phyloP scores from a whole-genome alignment of 2,888 invertebrate species.

The Phalera bucephala region DNA sequence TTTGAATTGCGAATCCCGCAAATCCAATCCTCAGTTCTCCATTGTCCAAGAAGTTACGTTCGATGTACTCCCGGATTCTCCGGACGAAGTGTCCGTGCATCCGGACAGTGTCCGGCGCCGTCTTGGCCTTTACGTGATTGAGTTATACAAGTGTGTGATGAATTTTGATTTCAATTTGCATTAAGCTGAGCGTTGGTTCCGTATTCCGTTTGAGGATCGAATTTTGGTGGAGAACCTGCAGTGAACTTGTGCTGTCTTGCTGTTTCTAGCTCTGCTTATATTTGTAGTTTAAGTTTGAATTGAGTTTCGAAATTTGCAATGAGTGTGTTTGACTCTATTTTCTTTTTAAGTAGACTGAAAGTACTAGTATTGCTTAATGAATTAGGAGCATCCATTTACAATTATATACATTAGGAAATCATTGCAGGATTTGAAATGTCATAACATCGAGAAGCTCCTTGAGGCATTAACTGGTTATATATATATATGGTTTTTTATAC shows the following conservation, averaged over 20 bases:
- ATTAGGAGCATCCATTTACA: no score
- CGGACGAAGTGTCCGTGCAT: conserved; percentile 8
- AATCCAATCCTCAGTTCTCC: conserved; percentile 21
- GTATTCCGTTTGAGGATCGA: conserved; percentile 19
- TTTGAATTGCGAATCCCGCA: conserved; percentile 18
- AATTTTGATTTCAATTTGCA: conserved; percentile 46
- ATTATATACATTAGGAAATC: no score
- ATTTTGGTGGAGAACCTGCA: neutral
- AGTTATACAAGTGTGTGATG: conserved; percentile 46
- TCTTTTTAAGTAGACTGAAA: no score
- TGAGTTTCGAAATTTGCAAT: no score
- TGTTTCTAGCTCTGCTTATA: no score
- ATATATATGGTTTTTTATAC: no score
- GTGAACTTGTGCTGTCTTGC: neutral
- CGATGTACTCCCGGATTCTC: conserved; percentile 6
- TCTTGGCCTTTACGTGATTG: conserved; percentile 34
- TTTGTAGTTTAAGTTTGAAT: no score
- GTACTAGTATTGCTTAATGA: no score
- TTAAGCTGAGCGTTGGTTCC: conserved; percentile 19
- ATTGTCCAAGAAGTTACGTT: conserved; percentile 15
- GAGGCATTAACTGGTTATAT: no score
- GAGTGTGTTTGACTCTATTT: no score
- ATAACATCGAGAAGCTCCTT: no score
- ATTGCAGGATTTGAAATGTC: no score
- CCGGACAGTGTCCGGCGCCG: neutral